Evolutionary conservation across 2,797 vertebrate genomes (phyloP), one percentile per base, ranked within the genome.

Genomic region (Labeo calbasu): DNA sequence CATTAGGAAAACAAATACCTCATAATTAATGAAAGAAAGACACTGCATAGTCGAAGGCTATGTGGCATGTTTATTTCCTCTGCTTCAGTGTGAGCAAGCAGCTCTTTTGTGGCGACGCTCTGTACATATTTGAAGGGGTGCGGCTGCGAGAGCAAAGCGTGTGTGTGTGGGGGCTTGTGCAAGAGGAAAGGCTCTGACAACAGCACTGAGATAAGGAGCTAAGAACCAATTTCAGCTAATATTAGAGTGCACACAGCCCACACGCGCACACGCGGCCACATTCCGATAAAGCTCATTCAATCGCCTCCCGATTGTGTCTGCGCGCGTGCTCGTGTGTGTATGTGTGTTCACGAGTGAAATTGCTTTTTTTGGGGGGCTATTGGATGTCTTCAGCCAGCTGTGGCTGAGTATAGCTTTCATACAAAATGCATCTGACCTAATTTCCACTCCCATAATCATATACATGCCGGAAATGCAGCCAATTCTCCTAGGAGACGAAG

Each of bases 381-480:
- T 88, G 78, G 78, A 86, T 81, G 81, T 76, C 82, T 86, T 79
- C 79, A 63, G 66, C 63, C 84, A 86, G 86, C 84, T 83, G 82
- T 83, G 75, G 82, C 40, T 80, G 88, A 84, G 79, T 86, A 86
- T 89, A 86, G 79, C 82, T 82, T 89, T 89, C 82, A 89, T 83
- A 84, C 79, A 86, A 86, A 89, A 89, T 83, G 86, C 79, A 83
- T 84, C 82, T 85, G 88, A 89, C 88, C 88, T 86, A 86, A 86
- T 87, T 89, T 89, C 82, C 83, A 84, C 82, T 73, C 28, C 66
- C 72, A 82, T 84, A 79, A 87, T 87, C 86, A 23, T 70, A 86
- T 85, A 86, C 59, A 79, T 81, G 86, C 79, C 76, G 88, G 88
- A 87, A 87, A 87, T 83, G 82, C 84, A 85, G 79, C 66, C 40